phyloP scores from a whole-genome alignment of 2,888 invertebrate genomes.

The Mesochorus sp. region DNA sequence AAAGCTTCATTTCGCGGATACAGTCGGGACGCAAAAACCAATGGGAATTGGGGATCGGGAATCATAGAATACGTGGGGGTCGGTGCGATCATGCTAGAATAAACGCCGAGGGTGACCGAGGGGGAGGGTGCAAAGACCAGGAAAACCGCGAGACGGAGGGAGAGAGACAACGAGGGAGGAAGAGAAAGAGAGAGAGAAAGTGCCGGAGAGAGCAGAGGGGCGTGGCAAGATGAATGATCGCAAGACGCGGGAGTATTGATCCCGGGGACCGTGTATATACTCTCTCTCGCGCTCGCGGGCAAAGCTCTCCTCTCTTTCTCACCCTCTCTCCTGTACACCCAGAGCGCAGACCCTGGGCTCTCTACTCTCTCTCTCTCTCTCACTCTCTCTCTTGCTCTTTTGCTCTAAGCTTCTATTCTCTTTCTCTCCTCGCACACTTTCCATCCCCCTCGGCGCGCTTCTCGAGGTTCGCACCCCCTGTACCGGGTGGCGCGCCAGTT shows the following conservation, averaged over 20 bases:
- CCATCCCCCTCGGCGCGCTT: conserved; percentile 54
- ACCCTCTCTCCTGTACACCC: conserved; percentile 59
- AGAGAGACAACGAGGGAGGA: conserved; percentile 27
- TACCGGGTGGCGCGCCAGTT: conserved; percentile 75
- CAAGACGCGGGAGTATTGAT: conserved; percentile 82
- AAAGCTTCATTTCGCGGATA: conserved; percentile 4
- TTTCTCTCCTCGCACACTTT: no score
- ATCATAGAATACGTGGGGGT: not conserved
- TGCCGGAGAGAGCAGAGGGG: conserved; percentile 79
- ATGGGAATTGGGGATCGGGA: conserved; percentile 13
- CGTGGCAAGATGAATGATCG: conserved; percentile 83
- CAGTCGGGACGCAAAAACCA: not conserved
- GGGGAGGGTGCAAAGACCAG: conserved; percentile 62
- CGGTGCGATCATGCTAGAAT: conserved; percentile 28
- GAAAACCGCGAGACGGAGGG: conserved; percentile 30
- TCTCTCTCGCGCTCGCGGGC: conserved; percentile 66
- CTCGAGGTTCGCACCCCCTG: conserved; percentile 73
- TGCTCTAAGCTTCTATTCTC: no score
- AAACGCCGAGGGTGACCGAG: conserved; percentile 62
- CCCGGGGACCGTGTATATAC: conserved; percentile 75
- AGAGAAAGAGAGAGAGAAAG: conserved; percentile 65
- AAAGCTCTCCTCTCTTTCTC: conserved; percentile 64
- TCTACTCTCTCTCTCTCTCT: conserved; percentile 33
- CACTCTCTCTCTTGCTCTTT: conserved; percentile 55
- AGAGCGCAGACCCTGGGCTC: conserved; percentile 22